These are phyloP conservation scores for Andrena chrysosceles DNA, from an alignment of 2,888 invertebrate species.

Conservation along the genomic window DNA sequence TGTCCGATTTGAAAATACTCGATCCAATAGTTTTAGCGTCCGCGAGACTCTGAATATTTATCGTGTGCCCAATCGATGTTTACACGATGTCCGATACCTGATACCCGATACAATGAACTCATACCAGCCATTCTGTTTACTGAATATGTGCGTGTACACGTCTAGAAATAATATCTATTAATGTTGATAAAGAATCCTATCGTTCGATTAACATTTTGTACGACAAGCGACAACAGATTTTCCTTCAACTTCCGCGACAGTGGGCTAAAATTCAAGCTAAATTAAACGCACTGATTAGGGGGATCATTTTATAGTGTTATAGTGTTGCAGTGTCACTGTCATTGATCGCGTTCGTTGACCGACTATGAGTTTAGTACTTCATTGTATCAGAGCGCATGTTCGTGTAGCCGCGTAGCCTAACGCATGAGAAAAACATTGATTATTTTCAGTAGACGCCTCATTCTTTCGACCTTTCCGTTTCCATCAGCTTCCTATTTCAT, in stretches of 20 bases:
- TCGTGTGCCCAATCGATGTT: slow-evolving; percentile 28
- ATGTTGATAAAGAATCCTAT: neutral
- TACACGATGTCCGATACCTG: slow-evolving; percentile 21
- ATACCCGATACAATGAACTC: slow-evolving; percentile 30
- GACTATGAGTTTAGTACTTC: neutral
- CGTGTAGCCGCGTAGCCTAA: slow-evolving; percentile 50
- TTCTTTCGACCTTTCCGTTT: slow-evolving; percentile 48
- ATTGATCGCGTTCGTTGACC: neutral
- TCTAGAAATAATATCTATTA: neutral
- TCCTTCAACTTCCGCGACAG: neutral
- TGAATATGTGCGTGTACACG: neutral
- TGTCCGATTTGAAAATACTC: no score
- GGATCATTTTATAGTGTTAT: neutral
- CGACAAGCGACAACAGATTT: neutral
- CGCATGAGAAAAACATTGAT: slow-evolving; percentile 55
- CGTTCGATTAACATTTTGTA: neutral
- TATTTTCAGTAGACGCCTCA: slow-evolving; percentile 60
- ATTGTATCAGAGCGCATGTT: slow-evolving; percentile 38
- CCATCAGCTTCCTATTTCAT: slow-evolving; percentile 35
- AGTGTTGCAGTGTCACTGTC: no score
- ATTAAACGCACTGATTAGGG: neutral
- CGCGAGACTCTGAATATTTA: no score
- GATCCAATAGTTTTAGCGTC: no score
- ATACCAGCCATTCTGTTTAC: slow-evolving; percentile 1
- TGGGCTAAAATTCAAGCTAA: neutral